Evolutionary conservation across 1,140 invertebrate genomes (phyloP), one percentile per base, ranked within the genome.

Genomic region (Coptotermes formosanus): DNA sequence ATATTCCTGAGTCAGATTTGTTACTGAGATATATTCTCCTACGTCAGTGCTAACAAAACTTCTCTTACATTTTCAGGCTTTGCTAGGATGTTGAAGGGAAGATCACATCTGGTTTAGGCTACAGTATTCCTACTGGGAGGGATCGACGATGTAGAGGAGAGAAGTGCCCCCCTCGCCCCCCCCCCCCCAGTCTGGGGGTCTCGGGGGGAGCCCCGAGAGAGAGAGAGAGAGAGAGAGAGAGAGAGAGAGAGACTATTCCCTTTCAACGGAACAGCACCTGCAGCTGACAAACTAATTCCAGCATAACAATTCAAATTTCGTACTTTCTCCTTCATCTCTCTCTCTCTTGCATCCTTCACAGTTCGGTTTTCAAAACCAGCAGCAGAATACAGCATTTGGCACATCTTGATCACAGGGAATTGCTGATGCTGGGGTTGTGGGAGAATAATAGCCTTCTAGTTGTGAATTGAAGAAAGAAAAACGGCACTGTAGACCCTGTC

Each of bases 251-350:
- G 64, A 75, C 64, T 75, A 30, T 75, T 75, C 64, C 64, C n/a
- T 75, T 75, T 75, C 64, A 75, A 75, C 64, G n/a, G 64, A 75
- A 7, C 64, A 75, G 64, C 64, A 75, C 64, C 64, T 75, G 64
- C 64, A 75, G 64, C 64, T 75, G 64, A 75, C 64, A 75, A 75
- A 75, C 64, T 75, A 75, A 75, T 75, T 75, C 64, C 64, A 75
- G 8, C 64, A 75, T 75, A 75, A 75, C 64, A 75, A 75, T 75
- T 75, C 64, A 75, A 75, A 75, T 75, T 75, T 75, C 64, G 64
- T 75, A 75, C 64, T 75, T 75, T 30, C 64, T 64, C 25, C 64
- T 75, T 75, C n/a, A 2, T 75, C 64, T 64, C 59, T 64, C 21
- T 9, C 64, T 30, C 52, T 55, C 52, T 55, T 21, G 19, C 52